These are phyloP conservation scores for Endotricha flammealis DNA, from an alignment of 2,888 invertebrate genomes.

Conservation along the genomic window DNA sequence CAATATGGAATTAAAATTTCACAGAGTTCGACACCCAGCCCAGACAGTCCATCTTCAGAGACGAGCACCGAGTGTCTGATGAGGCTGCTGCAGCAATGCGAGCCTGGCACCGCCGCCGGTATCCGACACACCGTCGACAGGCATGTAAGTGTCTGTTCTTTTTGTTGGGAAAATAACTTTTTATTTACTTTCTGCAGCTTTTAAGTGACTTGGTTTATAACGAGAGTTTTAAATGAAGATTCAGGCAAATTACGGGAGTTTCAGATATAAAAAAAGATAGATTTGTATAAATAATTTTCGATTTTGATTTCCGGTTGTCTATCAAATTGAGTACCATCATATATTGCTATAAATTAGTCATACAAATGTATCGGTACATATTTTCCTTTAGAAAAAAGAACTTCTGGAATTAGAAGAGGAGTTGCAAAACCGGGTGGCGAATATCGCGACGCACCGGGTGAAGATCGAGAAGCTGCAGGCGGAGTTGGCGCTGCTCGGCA, in stretches of 20 bases:
- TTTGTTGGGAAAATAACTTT: too few relatives aligned
- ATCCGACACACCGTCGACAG: constrained; percentile 84
- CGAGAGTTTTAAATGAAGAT: too few relatives aligned
- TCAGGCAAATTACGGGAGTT: too few relatives aligned
- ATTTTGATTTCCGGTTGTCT: too few relatives aligned
- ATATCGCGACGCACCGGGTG: constrained; percentile 79
- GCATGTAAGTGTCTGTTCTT: constrained; percentile 77
- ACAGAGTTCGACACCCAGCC: constrained; percentile 73
- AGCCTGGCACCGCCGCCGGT: constrained; percentile 80
- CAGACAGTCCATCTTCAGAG: constrained; percentile 79
- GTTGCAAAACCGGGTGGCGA: constrained; percentile 80
- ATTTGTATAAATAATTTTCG: too few relatives aligned
- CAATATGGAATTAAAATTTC: too few relatives aligned
- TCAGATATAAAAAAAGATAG: too few relatives aligned
- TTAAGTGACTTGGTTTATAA: too few relatives aligned
- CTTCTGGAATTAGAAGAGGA: constrained; percentile 83
- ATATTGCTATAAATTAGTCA: too few relatives aligned
- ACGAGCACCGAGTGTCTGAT: constrained; percentile 80
- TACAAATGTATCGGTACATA: not conserved
- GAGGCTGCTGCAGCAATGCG: constrained; percentile 81
- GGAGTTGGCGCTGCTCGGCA: constrained; percentile 81
- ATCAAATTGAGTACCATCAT: too few relatives aligned
- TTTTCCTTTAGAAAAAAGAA: constrained; percentile 86
- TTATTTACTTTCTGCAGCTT: too few relatives aligned
- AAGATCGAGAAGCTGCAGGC: constrained; percentile 85